A percentile compares a stretch with the other conserved stretches of the same genome.
Conservation (phyloP, 2,888 invertebrate genomes). For the Coenonympha arcania region DNA sequence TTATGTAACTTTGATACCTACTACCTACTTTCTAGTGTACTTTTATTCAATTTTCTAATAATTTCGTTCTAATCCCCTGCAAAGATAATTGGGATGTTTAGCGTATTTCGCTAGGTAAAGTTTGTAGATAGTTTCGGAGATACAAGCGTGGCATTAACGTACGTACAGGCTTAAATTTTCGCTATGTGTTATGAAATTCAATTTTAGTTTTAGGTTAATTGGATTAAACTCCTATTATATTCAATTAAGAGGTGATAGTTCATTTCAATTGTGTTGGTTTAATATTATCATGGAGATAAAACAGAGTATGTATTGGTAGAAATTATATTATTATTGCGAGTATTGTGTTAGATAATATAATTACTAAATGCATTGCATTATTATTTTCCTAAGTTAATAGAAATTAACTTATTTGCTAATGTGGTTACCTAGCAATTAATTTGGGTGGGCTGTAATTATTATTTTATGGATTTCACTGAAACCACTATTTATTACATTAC, state of each 20-base stretch:
- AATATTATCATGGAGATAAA: too few relatives aligned
- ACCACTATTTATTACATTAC: too few relatives aligned
- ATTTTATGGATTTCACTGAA: too few relatives aligned
- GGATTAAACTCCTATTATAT: conserved; percentile 13
- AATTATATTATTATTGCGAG: too few relatives aligned
- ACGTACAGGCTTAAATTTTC: conserved; percentile 15
- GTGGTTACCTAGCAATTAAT: too few relatives aligned
- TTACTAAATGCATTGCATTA: too few relatives aligned
- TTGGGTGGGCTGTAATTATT: too few relatives aligned
- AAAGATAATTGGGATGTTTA: conserved; percentile 10
- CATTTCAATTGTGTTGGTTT: background rate
- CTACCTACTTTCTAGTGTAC: background rate
- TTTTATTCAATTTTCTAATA: background rate
- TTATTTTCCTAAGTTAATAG: too few relatives aligned
- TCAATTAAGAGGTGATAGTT: background rate
- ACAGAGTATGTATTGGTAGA: too few relatives aligned
- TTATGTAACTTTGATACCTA: too few relatives aligned
- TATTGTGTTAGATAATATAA: background rate
- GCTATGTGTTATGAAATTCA: conserved; percentile 23
- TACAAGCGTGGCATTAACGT: conserved; percentile 16
- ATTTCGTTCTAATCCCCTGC: conserved; percentile 4
- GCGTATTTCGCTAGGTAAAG: conserved; percentile 16
- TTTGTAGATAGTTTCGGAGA: conserved; percentile 12
- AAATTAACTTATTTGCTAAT: too few relatives aligned
- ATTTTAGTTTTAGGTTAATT: conserved; percentile 25